Conservation (phyloP, 2,797 vertebrate species). For the Urophycis tenuis region DNA sequence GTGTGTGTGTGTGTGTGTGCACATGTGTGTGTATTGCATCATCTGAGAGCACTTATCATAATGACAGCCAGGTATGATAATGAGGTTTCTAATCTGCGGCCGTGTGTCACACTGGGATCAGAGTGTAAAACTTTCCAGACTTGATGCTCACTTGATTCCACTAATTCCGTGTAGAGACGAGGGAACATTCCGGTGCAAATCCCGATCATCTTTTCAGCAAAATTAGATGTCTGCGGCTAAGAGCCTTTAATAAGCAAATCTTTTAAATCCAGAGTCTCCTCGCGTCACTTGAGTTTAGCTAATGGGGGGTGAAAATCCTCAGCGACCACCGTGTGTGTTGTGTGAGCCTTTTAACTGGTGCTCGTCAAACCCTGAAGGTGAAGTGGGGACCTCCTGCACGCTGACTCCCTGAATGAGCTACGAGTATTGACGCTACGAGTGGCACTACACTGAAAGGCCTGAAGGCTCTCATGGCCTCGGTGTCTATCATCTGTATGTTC, state of each 20-base stretch:
- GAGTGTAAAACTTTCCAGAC: slow-evolving; percentile 16
- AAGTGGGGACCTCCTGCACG: not conserved
- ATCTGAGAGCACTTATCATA: slow-evolving; percentile 59
- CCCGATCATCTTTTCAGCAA: slow-evolving; percentile 2
- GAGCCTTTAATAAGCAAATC: not conserved
- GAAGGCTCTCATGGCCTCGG: not conserved
- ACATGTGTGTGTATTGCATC: slow-evolving; percentile 23
- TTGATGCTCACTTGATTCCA: slow-evolving; percentile 14
- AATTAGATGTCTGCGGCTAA: not conserved
- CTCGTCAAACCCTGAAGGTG: not conserved
- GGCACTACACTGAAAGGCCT: not conserved
- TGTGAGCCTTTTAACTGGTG: not conserved
- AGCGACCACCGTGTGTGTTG: not conserved
- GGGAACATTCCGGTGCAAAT: not conserved
- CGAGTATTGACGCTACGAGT: too few relatives aligned
- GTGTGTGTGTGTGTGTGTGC: slow-evolving; percentile 8
- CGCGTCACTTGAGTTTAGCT: not conserved
- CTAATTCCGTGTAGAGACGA: slow-evolving; percentile 6
- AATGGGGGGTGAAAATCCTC: not conserved
- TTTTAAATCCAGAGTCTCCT: not conserved
- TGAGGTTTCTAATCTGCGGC: slow-evolving; percentile 40
- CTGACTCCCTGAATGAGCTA: not conserved
- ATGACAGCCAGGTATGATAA: slow-evolving; percentile 60
- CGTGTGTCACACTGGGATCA: slow-evolving; percentile 36
- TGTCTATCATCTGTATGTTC: not conserved